Base-by-base conservation (phyloP, 2,797 vertebrate genomes). In the Ibycter americanus region DNA sequence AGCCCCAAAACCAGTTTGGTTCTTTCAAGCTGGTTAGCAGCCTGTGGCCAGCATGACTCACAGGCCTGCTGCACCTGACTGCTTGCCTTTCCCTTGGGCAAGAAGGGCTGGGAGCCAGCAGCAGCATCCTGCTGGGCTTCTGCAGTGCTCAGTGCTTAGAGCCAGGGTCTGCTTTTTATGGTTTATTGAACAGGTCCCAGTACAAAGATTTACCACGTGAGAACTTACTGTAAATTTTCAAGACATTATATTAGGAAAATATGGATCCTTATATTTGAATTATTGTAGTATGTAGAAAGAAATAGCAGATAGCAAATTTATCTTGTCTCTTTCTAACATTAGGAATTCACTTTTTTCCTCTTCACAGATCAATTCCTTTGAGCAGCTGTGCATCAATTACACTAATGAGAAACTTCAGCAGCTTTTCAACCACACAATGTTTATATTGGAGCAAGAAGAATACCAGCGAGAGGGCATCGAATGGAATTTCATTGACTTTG, bases 351-450 rank as follows among this genome's bases (percentile, higher is more conserved):
- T 59, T 70, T 84, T 74, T 55, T 44, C 34, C 32, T 40, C n/a
- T 66, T 97, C 95, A 51, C 96, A 99, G 99, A 98, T 99, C 95
- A 99, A 99, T 96, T 99, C 99, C 13, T 99, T 99, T 96, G 99
- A 99, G 96, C 99, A 99, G 96, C 97, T 99, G 51, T 99, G 99
- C 94, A 99, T 99, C 97, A 99, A 99, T 97, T 99, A 99, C 98
- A 99, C 99, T 80, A 99, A 99, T 18, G 99, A 99, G 98, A 99
- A 99, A 94, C 98, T 99, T 44, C 99, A 99, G 97, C 99, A 99
- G 98, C 98, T 99, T 71, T 99, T 99, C 98, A 99, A 99, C 97
- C 99, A 99, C 98, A 99, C 99, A 73, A 99, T 99, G 99, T 99
- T 99, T 98, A 98, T 99, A 97, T 42, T 99, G 98, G 99, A 99